Evolutionary conservation across 2,113 vertebrate species (phyloP).

Genomic region (Collichthys lucidus): DNA sequence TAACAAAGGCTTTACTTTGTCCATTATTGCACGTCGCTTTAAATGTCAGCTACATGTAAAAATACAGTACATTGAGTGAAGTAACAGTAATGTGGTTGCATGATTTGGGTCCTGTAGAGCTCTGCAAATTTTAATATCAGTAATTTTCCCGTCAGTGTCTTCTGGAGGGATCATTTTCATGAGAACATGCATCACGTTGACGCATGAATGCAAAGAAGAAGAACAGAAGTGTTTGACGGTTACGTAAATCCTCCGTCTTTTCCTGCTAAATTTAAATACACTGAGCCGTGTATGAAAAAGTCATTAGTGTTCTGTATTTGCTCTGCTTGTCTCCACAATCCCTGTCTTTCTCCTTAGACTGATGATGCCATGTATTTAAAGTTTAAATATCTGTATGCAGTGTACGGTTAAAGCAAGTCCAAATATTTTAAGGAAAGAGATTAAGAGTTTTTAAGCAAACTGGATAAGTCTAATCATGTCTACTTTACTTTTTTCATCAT

Average conservation of each 20-base stretch:
- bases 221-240: not conserved
- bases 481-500: not conserved
- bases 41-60: too few species aligned
- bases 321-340: not conserved
- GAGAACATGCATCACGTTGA: slow-evolving; percentile 14
- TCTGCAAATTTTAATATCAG: not conserved
- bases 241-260: not conserved
- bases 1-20: too few species aligned
- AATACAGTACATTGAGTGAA: not conserved
- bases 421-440: not conserved
- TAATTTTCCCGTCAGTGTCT: not conserved
- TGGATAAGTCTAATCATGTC: not conserved
- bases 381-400: not conserved
- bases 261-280: slow-evolving; percentile 3
- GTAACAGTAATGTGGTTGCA: not conserved
- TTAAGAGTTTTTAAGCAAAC: not conserved
- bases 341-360: not conserved
- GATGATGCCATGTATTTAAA: slow-evolving; percentile 13
- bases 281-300: not conserved
- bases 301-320: not conserved
- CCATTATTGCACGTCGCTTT: too few species aligned
- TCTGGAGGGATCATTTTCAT: not conserved
- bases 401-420: not conserved
- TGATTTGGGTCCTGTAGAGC: not conserved
- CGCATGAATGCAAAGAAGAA: not conserved